Conservation (phyloP, 2,797 vertebrate species). For the Leucoraja ocellata region DNA sequence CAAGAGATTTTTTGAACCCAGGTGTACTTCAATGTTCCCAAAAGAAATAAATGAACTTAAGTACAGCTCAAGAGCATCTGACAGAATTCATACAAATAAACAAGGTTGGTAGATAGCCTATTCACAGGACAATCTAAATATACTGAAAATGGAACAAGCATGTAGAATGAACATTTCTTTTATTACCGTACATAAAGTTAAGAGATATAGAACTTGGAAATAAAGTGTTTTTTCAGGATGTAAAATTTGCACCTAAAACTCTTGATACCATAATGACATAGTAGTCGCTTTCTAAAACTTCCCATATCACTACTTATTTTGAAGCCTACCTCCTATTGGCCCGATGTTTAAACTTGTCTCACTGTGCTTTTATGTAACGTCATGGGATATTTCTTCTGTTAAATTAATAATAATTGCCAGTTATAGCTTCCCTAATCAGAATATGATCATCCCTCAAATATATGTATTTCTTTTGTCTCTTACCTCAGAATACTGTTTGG, state of each 20-base stretch:
- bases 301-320: not conserved
- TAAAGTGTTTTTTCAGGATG: not conserved
- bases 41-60: not conserved
- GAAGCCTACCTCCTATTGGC: not conserved
- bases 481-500: not conserved
- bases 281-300: not conserved
- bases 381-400: not conserved
- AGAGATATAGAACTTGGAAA: not conserved
- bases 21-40: too few species aligned
- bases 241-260: not conserved
- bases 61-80: not conserved
- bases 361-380: not conserved
- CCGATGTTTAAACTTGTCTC: not conserved
- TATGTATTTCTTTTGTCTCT: not conserved
- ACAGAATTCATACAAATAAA: not conserved
- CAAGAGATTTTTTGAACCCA: not conserved
- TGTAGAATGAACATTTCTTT: not conserved
- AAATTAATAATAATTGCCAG: not conserved
- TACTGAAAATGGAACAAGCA: not conserved
- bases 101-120: not conserved
- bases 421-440: not conserved
- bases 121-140: not conserved
- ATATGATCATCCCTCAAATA: not conserved
- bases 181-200: not conserved
- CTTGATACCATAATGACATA: not conserved